Conservation (phyloP, 1,140 invertebrate genomes). For the Eumeta japonica region DNA sequence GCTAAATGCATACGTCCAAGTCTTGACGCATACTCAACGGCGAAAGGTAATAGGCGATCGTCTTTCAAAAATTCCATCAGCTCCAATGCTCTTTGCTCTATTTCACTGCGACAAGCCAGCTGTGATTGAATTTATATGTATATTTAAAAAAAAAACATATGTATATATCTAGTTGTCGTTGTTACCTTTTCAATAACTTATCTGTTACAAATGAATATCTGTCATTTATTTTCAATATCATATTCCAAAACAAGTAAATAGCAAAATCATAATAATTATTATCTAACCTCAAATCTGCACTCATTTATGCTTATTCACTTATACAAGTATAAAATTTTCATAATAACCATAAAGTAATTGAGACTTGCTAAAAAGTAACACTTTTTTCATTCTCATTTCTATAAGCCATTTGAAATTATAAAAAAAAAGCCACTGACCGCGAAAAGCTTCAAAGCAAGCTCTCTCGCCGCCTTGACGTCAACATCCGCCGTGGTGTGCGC, state of each 20-base stretch:
- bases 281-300: too few species aligned
- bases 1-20: slow-evolving; percentile 74
- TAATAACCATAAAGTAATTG: too few species aligned
- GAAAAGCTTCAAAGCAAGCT: slow-evolving; percentile 86
- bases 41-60: slow-evolving; percentile 74
- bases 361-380: too few species aligned
- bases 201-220: too few species aligned
- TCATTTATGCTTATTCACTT: too few species aligned
- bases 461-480: slow-evolving; percentile 64
- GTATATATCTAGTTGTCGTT: not conserved
- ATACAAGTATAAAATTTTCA: too few species aligned
- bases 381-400: too few species aligned
- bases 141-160: slow-evolving; percentile 10
- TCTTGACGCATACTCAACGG: slow-evolving; percentile 83
- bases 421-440: slow-evolving; percentile 65
- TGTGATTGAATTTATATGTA: slow-evolving; percentile 57
- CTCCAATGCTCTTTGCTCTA: slow-evolving; percentile 83
- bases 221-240: too few species aligned
- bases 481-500: slow-evolving; percentile 62
- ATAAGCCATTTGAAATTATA: too few species aligned
- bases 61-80: slow-evolving; percentile 81
- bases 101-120: slow-evolving; percentile 79
- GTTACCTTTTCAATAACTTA: not conserved
- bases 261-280: too few species aligned
- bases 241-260: too few species aligned